Percentiles rank a stretch among this genome's conserved stretches.
Conservation (phyloP, 2,797 vertebrate species). For the Microctenopoma stevenorrisi region DNA sequence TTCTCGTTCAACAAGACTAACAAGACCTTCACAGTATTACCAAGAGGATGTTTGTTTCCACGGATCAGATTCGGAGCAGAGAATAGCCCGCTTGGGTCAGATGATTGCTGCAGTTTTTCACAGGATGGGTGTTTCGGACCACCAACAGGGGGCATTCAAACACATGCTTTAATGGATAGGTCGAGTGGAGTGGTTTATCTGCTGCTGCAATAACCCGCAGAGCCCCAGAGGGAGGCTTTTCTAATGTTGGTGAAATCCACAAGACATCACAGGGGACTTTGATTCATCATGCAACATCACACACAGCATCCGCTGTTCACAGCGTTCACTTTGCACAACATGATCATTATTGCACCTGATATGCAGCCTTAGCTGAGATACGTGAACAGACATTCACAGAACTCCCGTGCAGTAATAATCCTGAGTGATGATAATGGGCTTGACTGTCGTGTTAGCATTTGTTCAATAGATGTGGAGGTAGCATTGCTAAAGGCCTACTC, state of each 20-base stretch:
- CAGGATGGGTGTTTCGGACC: not conserved
- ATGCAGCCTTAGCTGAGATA: not conserved
- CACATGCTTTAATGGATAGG: conserved; percentile 6
- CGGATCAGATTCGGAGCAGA: conserved; percentile 35
- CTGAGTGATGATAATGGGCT: too few species aligned
- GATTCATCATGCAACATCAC: conserved; percentile 10
- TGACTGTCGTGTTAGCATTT: too few species aligned
- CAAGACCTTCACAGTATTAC: conserved; percentile 54
- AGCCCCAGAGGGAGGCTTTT: conserved; percentile 14
- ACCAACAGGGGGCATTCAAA: conserved; percentile 51
- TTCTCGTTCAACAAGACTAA: conserved; percentile 56
- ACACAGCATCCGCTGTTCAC: not conserved
- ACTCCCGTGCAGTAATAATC: too few species aligned
- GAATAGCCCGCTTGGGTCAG: conserved; percentile 24
- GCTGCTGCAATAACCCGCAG: not conserved
- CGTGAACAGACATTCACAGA: too few species aligned
- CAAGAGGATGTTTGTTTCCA: conserved; percentile 64
- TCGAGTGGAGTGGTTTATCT: not conserved
- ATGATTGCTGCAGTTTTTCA: conserved; percentile 19
- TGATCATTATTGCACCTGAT: not conserved
- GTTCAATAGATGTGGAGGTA: too few species aligned
- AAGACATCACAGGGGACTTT: conserved; percentile 9
- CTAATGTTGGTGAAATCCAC: conserved; percentile 9
- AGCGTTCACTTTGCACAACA: not conserved
- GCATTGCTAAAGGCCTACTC: too few species aligned